Conservation (phyloP, 2,888 invertebrate species). For the Cryptosula pallasiana region DNA sequence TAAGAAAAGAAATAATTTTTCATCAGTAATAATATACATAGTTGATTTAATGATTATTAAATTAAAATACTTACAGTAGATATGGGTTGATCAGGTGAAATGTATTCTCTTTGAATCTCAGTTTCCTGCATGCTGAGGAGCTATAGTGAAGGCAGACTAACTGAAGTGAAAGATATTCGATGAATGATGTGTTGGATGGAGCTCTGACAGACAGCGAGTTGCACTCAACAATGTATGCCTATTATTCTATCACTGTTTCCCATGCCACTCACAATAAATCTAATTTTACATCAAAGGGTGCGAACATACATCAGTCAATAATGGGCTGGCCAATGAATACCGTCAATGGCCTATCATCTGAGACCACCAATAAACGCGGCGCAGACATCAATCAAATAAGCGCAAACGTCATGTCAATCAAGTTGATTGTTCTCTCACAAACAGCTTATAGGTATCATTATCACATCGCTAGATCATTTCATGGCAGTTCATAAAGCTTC, state of each 20-base stretch:
- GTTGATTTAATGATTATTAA: neutral
- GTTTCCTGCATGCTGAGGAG: neutral
- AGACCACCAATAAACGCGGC: neutral
- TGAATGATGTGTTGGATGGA: neutral
- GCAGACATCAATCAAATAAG: constrained; percentile 14
- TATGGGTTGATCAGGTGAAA: constrained; percentile 6
- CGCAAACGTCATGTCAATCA: constrained; percentile 17
- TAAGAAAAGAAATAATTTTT: too few species aligned
- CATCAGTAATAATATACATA: too few species aligned
- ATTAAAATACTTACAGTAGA: neutral
- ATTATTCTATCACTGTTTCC: neutral
- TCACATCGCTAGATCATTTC: neutral
- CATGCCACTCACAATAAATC: constrained; percentile 22
- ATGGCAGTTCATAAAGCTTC: neutral
- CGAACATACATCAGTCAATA: constrained; percentile 17
- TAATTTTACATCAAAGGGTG: constrained; percentile 23
- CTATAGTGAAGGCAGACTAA: neutral
- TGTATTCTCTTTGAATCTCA: neutral
- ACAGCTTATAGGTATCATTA: neutral
- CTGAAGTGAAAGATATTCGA: neutral
- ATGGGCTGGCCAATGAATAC: constrained; percentile 9
- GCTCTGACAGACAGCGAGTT: neutral
- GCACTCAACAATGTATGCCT: neutral
- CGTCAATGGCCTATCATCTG: neutral
- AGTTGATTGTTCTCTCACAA: constrained; percentile 9